Conservation (phyloP, 2,113 vertebrate species). For the Galemys pyrenaicus region DNA sequence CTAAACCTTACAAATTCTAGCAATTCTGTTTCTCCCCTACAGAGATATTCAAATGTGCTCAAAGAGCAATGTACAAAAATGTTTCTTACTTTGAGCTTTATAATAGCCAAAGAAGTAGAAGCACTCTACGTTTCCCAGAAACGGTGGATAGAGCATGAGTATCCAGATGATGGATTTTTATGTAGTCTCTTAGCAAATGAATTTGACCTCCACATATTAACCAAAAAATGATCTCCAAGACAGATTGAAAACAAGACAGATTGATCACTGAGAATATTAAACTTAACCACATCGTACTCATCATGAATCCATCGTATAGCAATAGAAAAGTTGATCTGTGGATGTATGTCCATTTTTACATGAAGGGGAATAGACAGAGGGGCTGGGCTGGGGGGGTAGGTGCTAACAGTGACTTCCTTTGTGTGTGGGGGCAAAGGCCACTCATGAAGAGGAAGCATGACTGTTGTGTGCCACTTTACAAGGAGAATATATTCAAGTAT, state of each 20-base stretch:
- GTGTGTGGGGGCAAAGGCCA: too few species aligned
- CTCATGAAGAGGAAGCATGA: rapidly evolving
- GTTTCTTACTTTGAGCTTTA: not conserved
- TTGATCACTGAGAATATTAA: not conserved
- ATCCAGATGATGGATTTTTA: not conserved
- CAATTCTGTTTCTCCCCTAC: not conserved
- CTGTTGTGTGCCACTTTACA: not conserved
- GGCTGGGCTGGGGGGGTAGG: too few species aligned
- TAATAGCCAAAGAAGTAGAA: not conserved
- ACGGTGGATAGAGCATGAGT: not conserved
- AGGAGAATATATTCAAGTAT: not conserved
- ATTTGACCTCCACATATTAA: not conserved
- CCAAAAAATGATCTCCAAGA: not conserved
- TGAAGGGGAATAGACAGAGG: not conserved
- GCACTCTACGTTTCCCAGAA: not conserved
- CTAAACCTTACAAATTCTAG: not conserved
- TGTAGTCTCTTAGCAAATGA: not conserved
- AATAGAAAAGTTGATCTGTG: not conserved
- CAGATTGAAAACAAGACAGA: not conserved
- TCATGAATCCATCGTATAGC: not conserved
- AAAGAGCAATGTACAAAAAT: not conserved
- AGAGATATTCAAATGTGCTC: not conserved
- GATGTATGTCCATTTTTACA: not conserved
- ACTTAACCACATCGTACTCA: not conserved
- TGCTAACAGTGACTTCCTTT: not conserved